A percentile compares a stretch with the other conserved stretches of the same genome.
phyloP scores from a whole-genome alignment of 1,140 invertebrate genomes.

The Hydropsyche tenuis region DNA sequence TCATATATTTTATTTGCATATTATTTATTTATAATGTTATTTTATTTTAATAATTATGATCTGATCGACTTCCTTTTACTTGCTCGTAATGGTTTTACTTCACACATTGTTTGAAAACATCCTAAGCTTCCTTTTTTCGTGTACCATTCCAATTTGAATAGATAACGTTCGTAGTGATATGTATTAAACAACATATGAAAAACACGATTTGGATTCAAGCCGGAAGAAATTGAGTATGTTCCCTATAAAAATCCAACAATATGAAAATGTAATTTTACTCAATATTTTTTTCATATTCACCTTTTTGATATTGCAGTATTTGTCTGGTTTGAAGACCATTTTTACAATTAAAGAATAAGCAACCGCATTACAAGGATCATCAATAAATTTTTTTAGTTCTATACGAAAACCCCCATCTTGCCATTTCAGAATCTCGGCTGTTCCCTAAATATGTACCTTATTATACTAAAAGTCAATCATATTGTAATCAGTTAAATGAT shows the following conservation, averaged over 20 bases:
- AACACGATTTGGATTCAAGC: not conserved
- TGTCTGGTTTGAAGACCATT: not conserved
- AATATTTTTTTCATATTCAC: constrained; percentile 3
- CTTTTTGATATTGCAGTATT: constrained; percentile 18
- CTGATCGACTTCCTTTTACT: not conserved
- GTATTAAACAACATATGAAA: not conserved
- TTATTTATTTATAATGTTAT: not conserved
- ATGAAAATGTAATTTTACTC: not conserved
- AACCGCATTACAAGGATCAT: not conserved
- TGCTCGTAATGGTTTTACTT: not conserved
- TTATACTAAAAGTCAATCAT: not conserved
- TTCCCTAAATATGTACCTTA: constrained; percentile 20
- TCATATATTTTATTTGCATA: not conserved
- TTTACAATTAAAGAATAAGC: not conserved
- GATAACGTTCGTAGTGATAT: constrained; percentile 14
- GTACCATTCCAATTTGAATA: not conserved
- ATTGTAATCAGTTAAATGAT: not conserved
- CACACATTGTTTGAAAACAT: constrained; percentile 13
- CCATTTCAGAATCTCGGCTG: constrained; percentile 13
- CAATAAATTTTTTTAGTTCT: not conserved
- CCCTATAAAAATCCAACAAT: not conserved
- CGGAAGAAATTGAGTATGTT: not conserved
- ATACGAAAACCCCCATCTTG: constrained; percentile 32
- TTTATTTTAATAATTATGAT: not conserved
- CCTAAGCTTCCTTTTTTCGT: constrained; percentile 9